Conservation (phyloP, 2,888 invertebrate species). For the Trichogramma evanescens region DNA sequence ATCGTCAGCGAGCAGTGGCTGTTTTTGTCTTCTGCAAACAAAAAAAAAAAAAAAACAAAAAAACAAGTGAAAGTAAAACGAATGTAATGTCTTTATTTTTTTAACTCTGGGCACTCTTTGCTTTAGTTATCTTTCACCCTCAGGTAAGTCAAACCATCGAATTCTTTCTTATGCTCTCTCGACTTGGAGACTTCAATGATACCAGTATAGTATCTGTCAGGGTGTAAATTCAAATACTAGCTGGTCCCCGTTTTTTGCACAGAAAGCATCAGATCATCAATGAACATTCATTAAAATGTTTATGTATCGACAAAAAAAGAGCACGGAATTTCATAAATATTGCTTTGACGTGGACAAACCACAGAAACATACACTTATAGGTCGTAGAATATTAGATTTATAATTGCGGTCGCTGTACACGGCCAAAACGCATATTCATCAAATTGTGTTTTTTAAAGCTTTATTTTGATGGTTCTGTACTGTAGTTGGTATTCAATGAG, state of each 20-base stretch:
- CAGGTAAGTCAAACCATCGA: not conserved
- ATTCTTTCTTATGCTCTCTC: not conserved
- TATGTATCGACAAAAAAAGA: not conserved
- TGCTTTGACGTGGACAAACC: constrained; percentile 12
- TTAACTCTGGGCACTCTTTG: not conserved
- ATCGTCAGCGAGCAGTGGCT: not conserved
- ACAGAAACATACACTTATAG: constrained; percentile 11
- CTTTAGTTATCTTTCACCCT: not conserved
- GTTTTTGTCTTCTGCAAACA: not conserved
- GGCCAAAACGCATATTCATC: constrained; percentile 1
- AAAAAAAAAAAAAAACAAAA: constrained; percentile 1
- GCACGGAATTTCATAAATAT: constrained; percentile 17
- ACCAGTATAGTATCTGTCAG: too few relatives aligned
- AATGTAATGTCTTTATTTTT: not conserved
- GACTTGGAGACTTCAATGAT: not conserved
- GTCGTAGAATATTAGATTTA: constrained; percentile 14
- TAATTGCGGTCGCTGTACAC: constrained; percentile 7
- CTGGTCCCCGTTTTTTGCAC: constrained; percentile 3
- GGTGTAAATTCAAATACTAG: not conserved
- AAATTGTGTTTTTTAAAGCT: too few relatives aligned
- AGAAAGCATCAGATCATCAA: constrained; percentile 4
- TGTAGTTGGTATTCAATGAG: constrained; percentile 3
- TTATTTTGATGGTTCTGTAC: not conserved
- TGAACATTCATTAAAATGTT: constrained; percentile 15
- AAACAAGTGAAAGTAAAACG: constrained; percentile 2